Evolutionary conservation across 2,888 invertebrate species (phyloP), one percentile per base, ranked within the genome.

Genomic region (Podotricha telesiphe): DNA sequence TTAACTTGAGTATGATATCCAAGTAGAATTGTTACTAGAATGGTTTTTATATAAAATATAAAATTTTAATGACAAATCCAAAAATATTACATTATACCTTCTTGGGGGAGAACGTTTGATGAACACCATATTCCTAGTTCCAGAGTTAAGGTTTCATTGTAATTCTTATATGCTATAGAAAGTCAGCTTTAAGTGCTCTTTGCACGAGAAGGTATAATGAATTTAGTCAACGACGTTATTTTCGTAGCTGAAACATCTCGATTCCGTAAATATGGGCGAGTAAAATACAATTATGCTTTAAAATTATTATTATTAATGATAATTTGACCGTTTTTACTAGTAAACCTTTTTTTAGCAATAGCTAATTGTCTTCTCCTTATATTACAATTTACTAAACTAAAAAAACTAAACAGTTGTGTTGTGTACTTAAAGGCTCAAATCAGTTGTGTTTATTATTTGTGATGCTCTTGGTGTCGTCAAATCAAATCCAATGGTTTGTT

Each of bases 21-120:
- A 82, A 84, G 92, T 92, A 93, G 92, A 88, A 80, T 93, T 93
- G 93, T 93, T 93, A 93, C 84, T 93, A 92, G 90, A 89, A 86
- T 89, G 90, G 86, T 90, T 92, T 55, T 91, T 91, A 84, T 86
- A 87, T 82, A 89, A 89, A 85, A 82, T 59, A 66, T 51, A 75
- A 83, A 86, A 84, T 78, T 82, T 83, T 81, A 82, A 83, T 83
- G 70, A 74, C 73, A 81, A 69, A 86, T 83, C 80, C 84, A 79
- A 79, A 81, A 81, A 81, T 82, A 78, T 79, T 78, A 68, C 79
- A 75, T 80, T 79, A 78, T 79, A 83, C 81, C 86, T 84, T 82
- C 81, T 83, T 82, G 73, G 78, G 73, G 76, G 77, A 80, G 72
- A 71, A 66, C 76, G 73, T 77, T 73, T 72, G 73, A 78, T 76